Base-by-base conservation (phyloP, 2,888 invertebrate genomes). In the Xylota segnis region DNA sequence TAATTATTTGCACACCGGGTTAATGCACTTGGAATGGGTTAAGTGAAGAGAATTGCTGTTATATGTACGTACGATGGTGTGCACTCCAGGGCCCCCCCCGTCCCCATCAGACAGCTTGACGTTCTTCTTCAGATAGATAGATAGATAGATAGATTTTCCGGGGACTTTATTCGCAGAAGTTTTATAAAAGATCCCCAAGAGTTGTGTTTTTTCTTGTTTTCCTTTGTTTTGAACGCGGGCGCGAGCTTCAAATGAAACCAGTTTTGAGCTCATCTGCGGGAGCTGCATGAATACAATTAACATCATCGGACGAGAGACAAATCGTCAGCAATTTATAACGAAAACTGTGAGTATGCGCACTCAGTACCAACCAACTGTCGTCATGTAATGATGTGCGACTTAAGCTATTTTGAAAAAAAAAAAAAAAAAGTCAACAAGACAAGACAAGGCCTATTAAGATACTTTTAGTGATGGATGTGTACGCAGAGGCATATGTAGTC, bases 21-120 rank as follows among this genome's bases (percentile, higher is more conserved):
- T 75, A 82, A 82, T 75, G 82, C 63, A 82, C 82, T 82, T 76
- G 70, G 82, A 82, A 76, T 82, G 63, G 82, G 82, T 70, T 82
- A 82, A 82, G 70, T 70, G 82, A 82, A 68, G 79, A 81, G 68
- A 59, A 34, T 40, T 47, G 43, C 43, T 23, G 71, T 32, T 32
- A 23, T 23, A 3, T 79, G n/a, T n/a, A n/a, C n/a, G n/a, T n/a
- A n/a, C n/a, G 65, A 58, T 27, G 68, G 40, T 56, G 68, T 58
- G 40, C 56, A 79, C 43, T 71, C 61, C 70, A 34, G 27, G 45
- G 45, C 14, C 50, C 50, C 50, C 50, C 23, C 50, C 29, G 27
- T 54, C 50, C 23, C 50, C 29, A 27, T 54, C 63, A 61, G 37
- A 54, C 81, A 50, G 54, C 66, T 50, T 72, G 40, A 27, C 52